These are phyloP conservation scores for Melanotaenia trifasciata DNA, from an alignment of 2,797 vertebrate genomes.

Conservation along the genomic window DNA sequence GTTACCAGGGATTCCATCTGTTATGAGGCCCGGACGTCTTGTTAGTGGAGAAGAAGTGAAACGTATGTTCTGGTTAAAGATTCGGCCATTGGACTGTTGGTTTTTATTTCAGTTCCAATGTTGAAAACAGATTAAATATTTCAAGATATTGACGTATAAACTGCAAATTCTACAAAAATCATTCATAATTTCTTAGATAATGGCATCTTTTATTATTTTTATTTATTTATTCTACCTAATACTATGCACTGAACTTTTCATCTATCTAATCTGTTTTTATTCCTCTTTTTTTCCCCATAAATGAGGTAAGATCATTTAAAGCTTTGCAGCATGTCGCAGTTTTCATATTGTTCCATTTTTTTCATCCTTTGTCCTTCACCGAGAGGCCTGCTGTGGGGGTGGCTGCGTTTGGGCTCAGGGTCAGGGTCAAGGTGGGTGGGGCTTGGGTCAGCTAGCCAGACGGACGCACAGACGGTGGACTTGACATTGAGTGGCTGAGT, in stretches of 20 bases:
- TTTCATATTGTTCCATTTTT: conserved; percentile 2
- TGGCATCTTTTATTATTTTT: too few species aligned
- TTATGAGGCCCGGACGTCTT: background rate
- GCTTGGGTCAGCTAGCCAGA: conserved; percentile 72
- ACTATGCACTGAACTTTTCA: background rate
- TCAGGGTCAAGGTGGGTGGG: conserved; percentile 76
- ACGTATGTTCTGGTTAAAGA: background rate
- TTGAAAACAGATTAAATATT: background rate
- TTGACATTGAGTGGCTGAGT: conserved; percentile 80
- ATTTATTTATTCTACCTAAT: too few species aligned
- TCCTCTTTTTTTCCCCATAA: background rate
- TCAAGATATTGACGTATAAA: too few species aligned
- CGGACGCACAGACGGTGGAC: conserved; percentile 78
- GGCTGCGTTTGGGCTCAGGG: conserved; percentile 41
- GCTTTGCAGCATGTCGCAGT: conserved; percentile 2
- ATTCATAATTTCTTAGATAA: too few species aligned
- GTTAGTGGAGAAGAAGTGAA: background rate
- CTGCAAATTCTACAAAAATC: too few species aligned
- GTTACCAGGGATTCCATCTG: conserved; percentile 45
- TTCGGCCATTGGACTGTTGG: background rate
- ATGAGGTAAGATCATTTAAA: background rate
- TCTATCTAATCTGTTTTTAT: background rate
- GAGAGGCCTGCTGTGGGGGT: conserved; percentile 41
- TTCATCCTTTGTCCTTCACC: conserved; percentile 48
- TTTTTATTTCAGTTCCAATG: background rate